Conservation (phyloP, 1,140 invertebrate genomes). For the Coenobita brevimanus region DNA sequence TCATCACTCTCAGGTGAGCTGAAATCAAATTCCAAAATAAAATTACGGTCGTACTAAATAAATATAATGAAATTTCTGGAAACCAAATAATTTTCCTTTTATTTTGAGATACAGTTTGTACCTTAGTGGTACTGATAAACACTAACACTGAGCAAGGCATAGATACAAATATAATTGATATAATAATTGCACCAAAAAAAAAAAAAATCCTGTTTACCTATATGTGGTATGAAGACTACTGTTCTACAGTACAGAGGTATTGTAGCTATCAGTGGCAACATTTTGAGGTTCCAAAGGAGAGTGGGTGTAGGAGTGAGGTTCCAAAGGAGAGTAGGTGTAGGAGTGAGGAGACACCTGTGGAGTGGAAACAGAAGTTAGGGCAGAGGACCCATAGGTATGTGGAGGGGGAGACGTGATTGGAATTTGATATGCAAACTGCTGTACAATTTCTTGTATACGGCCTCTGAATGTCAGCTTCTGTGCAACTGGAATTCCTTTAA, state of each 20-base stretch:
- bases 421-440: conserved; percentile 46
- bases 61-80: too few species aligned
- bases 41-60: too few species aligned
- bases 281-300: too few species aligned
- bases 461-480: conserved; percentile 55
- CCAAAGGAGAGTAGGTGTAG: too few species aligned
- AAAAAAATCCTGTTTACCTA: background rate
- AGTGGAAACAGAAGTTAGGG: conserved; percentile 18
- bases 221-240: background rate
- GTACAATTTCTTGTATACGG: conserved; percentile 51
- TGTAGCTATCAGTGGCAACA: too few species aligned
- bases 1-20: too few species aligned
- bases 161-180: too few species aligned
- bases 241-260: too few species aligned
- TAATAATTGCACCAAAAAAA: background rate
- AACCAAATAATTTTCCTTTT: too few species aligned
- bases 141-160: background rate
- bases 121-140: background rate
- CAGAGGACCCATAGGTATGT: background rate
- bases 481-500: conserved; percentile 43
- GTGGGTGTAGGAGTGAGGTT: too few species aligned
- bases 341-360: conserved; percentile 34
- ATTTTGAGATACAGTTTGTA: conserved; percentile 10
- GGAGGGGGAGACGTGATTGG: background rate
- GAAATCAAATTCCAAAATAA: too few species aligned